Percentiles rank a stretch among this genome's conserved stretches.
phyloP scores from a whole-genome alignment of 30 jellyfish, hydroid and myxozoan species.

The Aurelia aurita complex sp. Pacific region DNA sequence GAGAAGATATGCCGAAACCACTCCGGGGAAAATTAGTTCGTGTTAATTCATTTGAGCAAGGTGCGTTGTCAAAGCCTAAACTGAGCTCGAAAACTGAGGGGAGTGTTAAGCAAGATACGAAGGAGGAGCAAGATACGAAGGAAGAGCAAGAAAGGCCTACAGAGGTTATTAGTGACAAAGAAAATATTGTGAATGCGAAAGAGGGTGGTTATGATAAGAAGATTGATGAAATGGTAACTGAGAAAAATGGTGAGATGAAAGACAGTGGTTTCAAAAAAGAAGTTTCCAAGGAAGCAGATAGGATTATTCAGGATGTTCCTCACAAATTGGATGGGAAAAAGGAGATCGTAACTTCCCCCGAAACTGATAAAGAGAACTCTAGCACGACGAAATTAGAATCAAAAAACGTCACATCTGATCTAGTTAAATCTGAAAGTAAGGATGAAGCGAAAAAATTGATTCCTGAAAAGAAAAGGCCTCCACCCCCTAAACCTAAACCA shows the following conservation, averaged over 20 bases:
- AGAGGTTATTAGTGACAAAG: background rate
- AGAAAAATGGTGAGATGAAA: background rate
- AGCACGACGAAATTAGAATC: too few species aligned
- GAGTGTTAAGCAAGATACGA: background rate
- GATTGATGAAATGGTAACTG: background rate
- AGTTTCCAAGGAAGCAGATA: background rate
- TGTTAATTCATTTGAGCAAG: constrained; percentile 61
- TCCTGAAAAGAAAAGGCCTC: constrained; percentile 28
- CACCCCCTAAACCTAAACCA: constrained; percentile 65
- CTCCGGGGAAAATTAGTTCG: constrained; percentile 49
- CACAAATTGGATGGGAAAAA: too few species aligned
- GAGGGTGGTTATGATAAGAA: background rate
- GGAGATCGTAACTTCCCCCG: background rate
- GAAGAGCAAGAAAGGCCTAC: background rate
- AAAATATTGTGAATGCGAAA: background rate
- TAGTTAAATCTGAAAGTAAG: background rate
- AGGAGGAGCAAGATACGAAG: too few species aligned
- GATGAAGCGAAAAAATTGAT: too few species aligned
- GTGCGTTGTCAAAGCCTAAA: constrained; percentile 44
- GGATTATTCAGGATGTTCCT: background rate
- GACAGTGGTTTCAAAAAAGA: background rate
- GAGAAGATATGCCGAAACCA: constrained; percentile 49
- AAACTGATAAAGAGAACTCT: too few species aligned
- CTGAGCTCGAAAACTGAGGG: background rate
- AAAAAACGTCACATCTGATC: too few species aligned